Evolutionary conservation across 2,113 vertebrate species (phyloP).

Genomic region (Xenopus borealis): DNA sequence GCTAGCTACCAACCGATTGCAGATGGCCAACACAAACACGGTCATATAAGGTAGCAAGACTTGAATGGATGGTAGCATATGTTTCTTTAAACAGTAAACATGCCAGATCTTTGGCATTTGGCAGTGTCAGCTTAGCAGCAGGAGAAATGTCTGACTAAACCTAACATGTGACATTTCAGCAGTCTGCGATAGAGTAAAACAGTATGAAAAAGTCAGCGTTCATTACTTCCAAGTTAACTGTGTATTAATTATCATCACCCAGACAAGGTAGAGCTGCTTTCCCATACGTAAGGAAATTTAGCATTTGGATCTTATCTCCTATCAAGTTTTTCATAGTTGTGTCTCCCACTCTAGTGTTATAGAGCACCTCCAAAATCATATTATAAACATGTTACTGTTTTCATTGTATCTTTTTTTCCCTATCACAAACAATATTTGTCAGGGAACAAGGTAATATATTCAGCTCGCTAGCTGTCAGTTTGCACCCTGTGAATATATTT

Average conservation of each 20-base stretch:
- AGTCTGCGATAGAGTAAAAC: not conserved
- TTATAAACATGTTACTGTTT: too few relatives aligned
- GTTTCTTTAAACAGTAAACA: slow-evolving; percentile 1
- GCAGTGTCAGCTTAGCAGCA: not conserved
- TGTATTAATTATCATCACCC: not conserved
- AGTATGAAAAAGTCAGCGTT: not conserved
- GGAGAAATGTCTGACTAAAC: slow-evolving; percentile 1
- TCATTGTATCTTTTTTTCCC: too few relatives aligned
- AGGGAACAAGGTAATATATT: not conserved
- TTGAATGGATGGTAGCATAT: slow-evolving; percentile 5
- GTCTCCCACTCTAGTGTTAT: too few relatives aligned
- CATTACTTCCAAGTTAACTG: not conserved
- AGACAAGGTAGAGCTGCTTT: not conserved
- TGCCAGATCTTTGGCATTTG: slow-evolving; percentile 1
- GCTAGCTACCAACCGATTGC: too few relatives aligned
- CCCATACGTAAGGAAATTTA: too few relatives aligned
- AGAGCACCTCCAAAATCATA: too few relatives aligned
- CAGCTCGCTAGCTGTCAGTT: slow-evolving; percentile 5
- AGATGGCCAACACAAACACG: not conserved
- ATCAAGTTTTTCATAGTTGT: too few relatives aligned
- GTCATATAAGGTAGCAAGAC: slow-evolving; percentile 4
- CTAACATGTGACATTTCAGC: not conserved
- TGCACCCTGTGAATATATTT: slow-evolving; percentile 3
- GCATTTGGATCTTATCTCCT: too few relatives aligned
- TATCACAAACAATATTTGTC: not conserved